phyloP scores from a whole-genome alignment of 2,113 vertebrate species.

The Pterocles gutturalis region DNA sequence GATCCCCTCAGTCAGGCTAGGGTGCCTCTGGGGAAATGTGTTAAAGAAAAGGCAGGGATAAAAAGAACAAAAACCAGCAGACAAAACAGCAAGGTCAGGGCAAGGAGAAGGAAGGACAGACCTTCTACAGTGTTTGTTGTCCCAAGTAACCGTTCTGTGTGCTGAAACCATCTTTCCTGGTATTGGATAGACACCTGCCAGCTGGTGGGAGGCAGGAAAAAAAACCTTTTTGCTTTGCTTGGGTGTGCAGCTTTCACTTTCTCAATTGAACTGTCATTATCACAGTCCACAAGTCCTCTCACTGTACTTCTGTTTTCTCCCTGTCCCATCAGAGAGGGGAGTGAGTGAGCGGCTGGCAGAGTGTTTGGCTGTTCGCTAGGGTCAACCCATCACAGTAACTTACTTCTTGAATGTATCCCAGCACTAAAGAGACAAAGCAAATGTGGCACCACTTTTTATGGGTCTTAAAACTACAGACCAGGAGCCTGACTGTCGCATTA shows the following conservation, averaged over 20 bases:
- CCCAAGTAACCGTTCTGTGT: not conserved
- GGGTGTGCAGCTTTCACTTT: not conserved
- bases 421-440: not conserved
- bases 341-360: not conserved
- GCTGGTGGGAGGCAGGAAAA: not conserved
- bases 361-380: not conserved
- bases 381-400: not conserved
- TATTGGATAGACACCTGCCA: not conserved
- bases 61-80: not conserved
- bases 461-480: not conserved
- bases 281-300: not conserved
- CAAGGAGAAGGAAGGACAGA: not conserved
- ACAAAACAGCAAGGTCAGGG: not conserved
- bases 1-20: no score
- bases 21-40: not conserved
- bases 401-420: not conserved
- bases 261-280: not conserved
- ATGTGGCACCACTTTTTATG: not conserved
- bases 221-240: not conserved
- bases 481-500: not conserved
- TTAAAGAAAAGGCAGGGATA: not conserved
- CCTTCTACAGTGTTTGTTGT: not conserved
- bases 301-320: not conserved
- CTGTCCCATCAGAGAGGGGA: not conserved
- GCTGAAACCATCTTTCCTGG: not conserved